Evolutionary conservation across 2,888 invertebrate genomes (phyloP), one percentile per base, ranked within the genome.

Genomic region (Tachina grossa): DNA sequence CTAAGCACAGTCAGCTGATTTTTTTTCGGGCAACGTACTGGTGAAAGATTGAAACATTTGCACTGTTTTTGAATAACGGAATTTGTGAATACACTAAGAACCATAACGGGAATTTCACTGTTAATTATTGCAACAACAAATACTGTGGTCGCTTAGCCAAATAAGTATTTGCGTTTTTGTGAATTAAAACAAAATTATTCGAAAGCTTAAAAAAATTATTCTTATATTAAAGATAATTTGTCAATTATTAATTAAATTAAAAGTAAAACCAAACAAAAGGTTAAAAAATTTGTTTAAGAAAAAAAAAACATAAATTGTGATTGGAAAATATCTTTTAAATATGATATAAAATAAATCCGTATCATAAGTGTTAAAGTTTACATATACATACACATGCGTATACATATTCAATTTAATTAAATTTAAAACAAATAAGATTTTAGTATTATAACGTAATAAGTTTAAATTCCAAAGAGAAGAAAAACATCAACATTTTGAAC

Each of bases 61-160:
- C 72, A 72, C 72, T 83, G 83, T 83, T 79, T 76, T 45, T n/a
- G 71, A 66, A 59, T 72, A 76, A 80, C 82, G 72, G 83, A 31
- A 72, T 77, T 72, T 63, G 79, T n/a, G 75, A 59, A 43, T 22
- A 71, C 53, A 79, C 57, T 16, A n/a, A 51, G 39, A 51, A 49
- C 8, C 66, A 11, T 16, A 83, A 79, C 79, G 79, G 83, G 22
- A 71, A 16, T 72, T 75, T 63, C 3, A 53, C 39, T 59, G 51
- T 45, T 75, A 75, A 43, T 51, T 77, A 59, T 45, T 19, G 9
- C 39, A 43, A 47, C 2, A 63, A 75, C 16, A 63, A 9, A 13
- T 47, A 66, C 16, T 63, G 68, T 31, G 55, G 49, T 78, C 63
- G 65, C 43, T 13, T 68, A 49, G 47, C 39, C 13, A 51, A 13